Percentiles rank a stretch among this genome's conserved stretches.
Conservation (phyloP, 2,113 vertebrate species). For the Lepus americanus region DNA sequence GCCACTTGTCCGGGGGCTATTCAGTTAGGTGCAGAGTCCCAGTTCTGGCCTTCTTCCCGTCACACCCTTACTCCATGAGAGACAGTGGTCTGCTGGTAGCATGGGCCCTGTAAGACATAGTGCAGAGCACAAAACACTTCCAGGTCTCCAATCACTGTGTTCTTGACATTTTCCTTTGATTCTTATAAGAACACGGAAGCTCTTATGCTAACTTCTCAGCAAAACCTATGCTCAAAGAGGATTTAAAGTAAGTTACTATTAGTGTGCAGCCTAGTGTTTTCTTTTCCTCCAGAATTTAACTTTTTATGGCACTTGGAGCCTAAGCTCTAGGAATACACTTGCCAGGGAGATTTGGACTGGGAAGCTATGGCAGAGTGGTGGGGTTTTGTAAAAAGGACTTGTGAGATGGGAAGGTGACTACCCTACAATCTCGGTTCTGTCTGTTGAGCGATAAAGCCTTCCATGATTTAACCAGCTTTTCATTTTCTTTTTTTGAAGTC, state of each 20-base stretch:
- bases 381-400: background rate
- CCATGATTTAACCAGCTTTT: slow-evolving; percentile 21
- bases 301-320: background rate
- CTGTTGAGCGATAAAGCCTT: background rate
- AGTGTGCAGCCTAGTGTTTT: background rate
- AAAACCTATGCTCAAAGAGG: background rate
- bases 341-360: background rate
- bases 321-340: background rate
- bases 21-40: background rate
- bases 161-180: background rate
- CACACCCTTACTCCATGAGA: background rate
- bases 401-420: background rate
- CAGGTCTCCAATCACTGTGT: background rate
- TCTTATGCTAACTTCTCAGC: background rate
- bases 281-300: background rate
- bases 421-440: background rate
- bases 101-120: rapidly evolving
- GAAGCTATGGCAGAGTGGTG: background rate
- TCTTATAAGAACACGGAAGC: background rate
- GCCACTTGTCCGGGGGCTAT: background rate
- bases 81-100: no score
- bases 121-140: background rate
- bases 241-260: background rate
- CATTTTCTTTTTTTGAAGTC: background rate
- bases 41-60: background rate